A percentile compares a stretch with the other conserved stretches of the same genome.
Evolutionary conservation across 2,113 vertebrate species (phyloP).

Genomic region (Hassar affinis): DNA sequence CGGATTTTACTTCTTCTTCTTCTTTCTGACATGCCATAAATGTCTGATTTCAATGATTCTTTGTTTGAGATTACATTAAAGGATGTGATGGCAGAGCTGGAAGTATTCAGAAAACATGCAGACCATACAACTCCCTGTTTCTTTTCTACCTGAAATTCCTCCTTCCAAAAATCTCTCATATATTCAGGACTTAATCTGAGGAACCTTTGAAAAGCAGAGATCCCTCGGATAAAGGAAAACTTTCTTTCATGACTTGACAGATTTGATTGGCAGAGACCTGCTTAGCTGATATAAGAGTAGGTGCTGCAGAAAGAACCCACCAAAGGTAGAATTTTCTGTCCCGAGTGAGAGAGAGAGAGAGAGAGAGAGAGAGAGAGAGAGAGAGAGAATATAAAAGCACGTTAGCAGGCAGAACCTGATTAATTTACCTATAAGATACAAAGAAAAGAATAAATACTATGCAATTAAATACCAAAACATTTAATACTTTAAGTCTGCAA

Average conservation of each 20-base stretch:
- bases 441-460: neutral
- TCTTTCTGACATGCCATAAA: too few species aligned
- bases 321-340: neutral
- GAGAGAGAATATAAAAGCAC: neutral
- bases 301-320: constrained; percentile 21
- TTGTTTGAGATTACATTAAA: neutral
- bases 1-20: neutral
- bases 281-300: constrained; percentile 31
- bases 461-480: neutral
- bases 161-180: neutral
- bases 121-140: neutral
- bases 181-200: neutral
- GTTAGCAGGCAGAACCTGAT: neutral
- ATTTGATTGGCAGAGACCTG: constrained; percentile 28
- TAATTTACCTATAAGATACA: neutral
- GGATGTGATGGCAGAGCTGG: neutral
- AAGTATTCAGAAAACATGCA: neutral
- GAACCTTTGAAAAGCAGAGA: constrained; percentile 39
- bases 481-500: neutral
- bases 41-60: too few species aligned
- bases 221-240: constrained; percentile 23
- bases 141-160: neutral
- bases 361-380: neutral
- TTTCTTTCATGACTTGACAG: constrained; percentile 35
- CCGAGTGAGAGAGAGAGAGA: neutral